Evolutionary conservation across 2,113 vertebrate genomes (phyloP).

Genomic region (Neotragus moschatus): DNA sequence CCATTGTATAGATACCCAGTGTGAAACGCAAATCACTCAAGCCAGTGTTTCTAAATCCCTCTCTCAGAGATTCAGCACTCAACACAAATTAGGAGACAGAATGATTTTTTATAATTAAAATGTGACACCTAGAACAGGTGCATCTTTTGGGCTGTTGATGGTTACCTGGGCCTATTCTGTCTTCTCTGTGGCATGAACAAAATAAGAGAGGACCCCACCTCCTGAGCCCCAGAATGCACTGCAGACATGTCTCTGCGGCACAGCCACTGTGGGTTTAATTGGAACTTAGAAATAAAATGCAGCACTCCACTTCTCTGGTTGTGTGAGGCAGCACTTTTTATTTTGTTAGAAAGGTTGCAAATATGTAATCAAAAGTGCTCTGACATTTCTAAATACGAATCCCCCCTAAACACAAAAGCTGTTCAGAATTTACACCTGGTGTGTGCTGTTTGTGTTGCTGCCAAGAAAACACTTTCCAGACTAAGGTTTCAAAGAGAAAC

Average conservation of each 20-base stretch:
- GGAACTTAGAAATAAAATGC: not conserved
- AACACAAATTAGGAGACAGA: not conserved
- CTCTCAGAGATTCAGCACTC: not conserved
- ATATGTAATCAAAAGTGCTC: not conserved
- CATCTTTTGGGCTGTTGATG: not conserved
- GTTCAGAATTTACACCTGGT: not conserved
- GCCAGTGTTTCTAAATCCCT: not conserved
- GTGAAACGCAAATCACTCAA: not conserved
- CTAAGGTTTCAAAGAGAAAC: not conserved
- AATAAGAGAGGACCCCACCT: not conserved
- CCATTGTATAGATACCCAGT: accelerated
- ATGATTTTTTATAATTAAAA: not conserved
- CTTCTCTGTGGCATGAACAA: not conserved
- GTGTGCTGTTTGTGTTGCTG: accelerated
- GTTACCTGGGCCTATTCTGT: accelerated
- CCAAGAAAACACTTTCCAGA: not conserved
- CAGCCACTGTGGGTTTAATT: not conserved
- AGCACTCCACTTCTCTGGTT: not conserved
- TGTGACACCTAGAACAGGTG: not conserved
- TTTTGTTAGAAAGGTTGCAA: not conserved
- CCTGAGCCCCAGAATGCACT: accelerated
- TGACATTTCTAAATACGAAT: not conserved
- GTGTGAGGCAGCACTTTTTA: not conserved
- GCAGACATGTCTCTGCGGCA: accelerated
- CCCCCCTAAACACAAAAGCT: not conserved